Evolutionary conservation across 2,113 vertebrate genomes (phyloP).

Genomic region (Planiliza haematocheilus): DNA sequence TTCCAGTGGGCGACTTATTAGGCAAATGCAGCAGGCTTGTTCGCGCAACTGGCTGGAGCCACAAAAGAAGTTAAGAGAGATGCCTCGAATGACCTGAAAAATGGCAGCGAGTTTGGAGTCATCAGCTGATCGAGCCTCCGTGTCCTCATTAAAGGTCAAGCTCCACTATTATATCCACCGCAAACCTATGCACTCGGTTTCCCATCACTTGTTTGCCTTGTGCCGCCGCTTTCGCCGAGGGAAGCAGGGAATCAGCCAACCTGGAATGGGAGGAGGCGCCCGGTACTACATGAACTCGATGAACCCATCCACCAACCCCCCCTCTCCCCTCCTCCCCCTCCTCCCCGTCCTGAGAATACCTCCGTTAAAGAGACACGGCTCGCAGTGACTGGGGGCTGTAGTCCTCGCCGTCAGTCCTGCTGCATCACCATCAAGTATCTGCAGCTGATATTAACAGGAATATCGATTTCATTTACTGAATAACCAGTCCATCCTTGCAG

Average conservation of each 20-base stretch:
- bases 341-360: conserved; percentile 70
- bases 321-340: conserved; percentile 38
- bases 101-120: conserved; percentile 71
- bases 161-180: conserved; percentile 38
- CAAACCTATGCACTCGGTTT: conserved; percentile 38
- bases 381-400: conserved; percentile 17
- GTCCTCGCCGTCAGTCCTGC: neutral
- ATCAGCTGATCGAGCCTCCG: conserved; percentile 66
- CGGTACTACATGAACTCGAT: conserved; percentile 83
- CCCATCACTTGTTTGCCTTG: conserved; percentile 57
- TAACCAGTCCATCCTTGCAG: too few species aligned
- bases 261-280: conserved; percentile 75
- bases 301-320: conserved; percentile 63
- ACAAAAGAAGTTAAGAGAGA: conserved; percentile 46
- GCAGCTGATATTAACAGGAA: neutral
- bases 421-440: neutral
- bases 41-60: conserved; percentile 43
- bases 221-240: conserved; percentile 58
- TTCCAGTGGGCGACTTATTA: conserved; percentile 42
- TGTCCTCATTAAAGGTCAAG: conserved; percentile 70
- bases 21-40: conserved; percentile 30
- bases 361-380: conserved; percentile 74
- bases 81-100: conserved; percentile 78
- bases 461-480: too few species aligned
- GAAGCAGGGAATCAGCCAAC: conserved; percentile 58